A percentile compares a stretch with the other conserved stretches of the same genome.
Conservation (phyloP, 2,113 vertebrate genomes). For the Nansenia antarctica region DNA sequence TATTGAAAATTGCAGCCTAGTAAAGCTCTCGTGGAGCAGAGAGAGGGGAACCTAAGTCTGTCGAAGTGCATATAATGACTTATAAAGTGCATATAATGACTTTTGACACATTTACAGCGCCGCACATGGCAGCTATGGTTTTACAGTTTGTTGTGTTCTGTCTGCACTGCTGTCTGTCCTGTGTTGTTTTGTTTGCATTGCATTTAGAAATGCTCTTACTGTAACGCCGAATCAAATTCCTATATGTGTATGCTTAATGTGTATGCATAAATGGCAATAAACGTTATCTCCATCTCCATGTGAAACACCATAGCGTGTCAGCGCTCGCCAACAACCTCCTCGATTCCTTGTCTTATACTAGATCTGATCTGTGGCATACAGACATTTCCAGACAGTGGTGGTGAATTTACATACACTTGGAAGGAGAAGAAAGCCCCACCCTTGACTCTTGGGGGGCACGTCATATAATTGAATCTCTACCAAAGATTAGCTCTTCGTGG, state of each 20-base stretch:
- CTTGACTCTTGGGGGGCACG: background rate
- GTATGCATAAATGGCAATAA: too few relatives aligned
- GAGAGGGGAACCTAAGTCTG: slow-evolving; percentile 52
- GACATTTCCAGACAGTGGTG: background rate
- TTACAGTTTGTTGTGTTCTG: too few relatives aligned
- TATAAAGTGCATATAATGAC: slow-evolving; percentile 63
- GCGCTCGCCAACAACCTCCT: slow-evolving; percentile 35
- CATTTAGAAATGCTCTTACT: too few relatives aligned
- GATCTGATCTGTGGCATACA: slow-evolving; percentile 13
- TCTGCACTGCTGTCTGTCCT: too few relatives aligned
- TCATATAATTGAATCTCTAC: too few relatives aligned
- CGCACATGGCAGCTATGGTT: too few relatives aligned
- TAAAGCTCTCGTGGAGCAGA: slow-evolving; percentile 51
- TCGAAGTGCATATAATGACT: slow-evolving; percentile 64
- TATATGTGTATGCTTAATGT: too few relatives aligned
- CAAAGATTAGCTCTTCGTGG: too few relatives aligned
- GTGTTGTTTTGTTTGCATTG: too few relatives aligned
- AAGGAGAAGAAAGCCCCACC: background rate
- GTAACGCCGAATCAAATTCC: too few relatives aligned
- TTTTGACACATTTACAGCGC: slow-evolving; percentile 50
- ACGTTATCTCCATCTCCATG: too few relatives aligned
- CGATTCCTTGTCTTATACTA: slow-evolving; percentile 42
- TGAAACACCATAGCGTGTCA: slow-evolving; percentile 29
- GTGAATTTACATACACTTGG: background rate
- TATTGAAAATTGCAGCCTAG: slow-evolving; percentile 55